Base-by-base conservation (phyloP, 2,113 vertebrate species). In the Vulpes vulpes region DNA sequence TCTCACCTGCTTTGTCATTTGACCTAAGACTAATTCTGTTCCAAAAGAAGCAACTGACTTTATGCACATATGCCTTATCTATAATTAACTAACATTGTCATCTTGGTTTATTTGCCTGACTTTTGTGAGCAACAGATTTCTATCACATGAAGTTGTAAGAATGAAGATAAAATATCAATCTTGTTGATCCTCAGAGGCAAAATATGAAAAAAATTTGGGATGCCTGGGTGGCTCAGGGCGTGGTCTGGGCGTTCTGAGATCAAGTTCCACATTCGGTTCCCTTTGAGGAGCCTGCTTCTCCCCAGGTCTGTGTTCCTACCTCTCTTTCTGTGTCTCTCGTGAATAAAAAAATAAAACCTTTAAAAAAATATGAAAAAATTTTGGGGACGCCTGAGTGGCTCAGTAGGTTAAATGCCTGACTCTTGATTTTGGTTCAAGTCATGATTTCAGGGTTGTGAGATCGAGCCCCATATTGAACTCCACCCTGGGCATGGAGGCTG, bases 121-220 rank as follows among this genome's bases (percentile, higher is more conserved):
- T 92, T 82, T 89, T 76, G 14, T 38, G 10, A 89, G 62, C 16
- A 79, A 23, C 11, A 9, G 25, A 80, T 67, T 85, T 86, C 25
- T 0, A 67, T 9, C 8, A 35, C 16, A 74, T 43, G 67, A 71
- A 62, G n/a, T 91, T 67, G 17, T 43, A 17, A 82, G 2, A 23
- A 57, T 62, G n/a, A 80, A 95, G 57, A 67, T 35, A 85, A 76
- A 96, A 67, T 57, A 55, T 80, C 51, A 84, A 43, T 81, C 22
- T 32, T 85, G 15, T 32, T 84, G 32, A 49, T 78, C 71, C 11
- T 49, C 25, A 83, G 60, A 71, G 67, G 15, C 19, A 86, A 20
- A 69, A 69, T 35, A 35, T 35, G 16, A 19, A 69, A 69, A 69
- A 69, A 17, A n/a, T 69, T 17, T 57, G 32, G 67, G 17, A 3